Evolutionary conservation across 2,888 invertebrate genomes (phyloP).

Genomic region (Exephanes ischioxanthus): DNA sequence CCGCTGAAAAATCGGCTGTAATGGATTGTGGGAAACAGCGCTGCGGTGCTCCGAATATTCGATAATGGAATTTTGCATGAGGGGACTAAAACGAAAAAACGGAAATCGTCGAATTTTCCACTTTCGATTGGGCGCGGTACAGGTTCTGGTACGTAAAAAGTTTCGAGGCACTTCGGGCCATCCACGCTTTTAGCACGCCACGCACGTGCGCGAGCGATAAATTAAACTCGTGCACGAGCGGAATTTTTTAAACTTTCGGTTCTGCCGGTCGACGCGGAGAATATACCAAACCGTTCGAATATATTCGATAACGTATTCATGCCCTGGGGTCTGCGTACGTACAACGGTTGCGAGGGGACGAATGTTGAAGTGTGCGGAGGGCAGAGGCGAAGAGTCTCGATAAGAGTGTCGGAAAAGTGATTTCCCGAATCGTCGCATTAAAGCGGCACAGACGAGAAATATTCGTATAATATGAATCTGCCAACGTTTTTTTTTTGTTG

Average conservation of each 20-base stretch:
- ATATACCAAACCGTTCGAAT: constrained; percentile 32
- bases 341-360: constrained; percentile 7
- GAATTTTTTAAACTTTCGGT: constrained; percentile 47
- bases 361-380: constrained; percentile 5
- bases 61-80: neutral
- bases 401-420: constrained; percentile 36
- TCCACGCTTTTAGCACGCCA: neutral
- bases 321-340: constrained; percentile 28
- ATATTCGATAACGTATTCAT: constrained; percentile 57
- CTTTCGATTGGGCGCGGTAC: constrained; percentile 19
- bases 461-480: neutral
- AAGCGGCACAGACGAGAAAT: constrained; percentile 3
- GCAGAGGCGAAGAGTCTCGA: constrained; percentile 30
- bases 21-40: constrained; percentile 6
- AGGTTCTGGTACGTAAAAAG: neutral
- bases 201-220: constrained; percentile 40
- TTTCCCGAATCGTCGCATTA: constrained; percentile 39
- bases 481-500: neutral
- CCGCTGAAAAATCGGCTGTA: neutral
- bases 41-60: constrained; percentile 8
- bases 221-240: constrained; percentile 44
- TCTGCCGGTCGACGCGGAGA: constrained; percentile 16
- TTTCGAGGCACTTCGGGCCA: neutral
- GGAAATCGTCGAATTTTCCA: constrained; percentile 13
- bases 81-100: constrained; percentile 2